Base-by-base conservation (phyloP, 2,797 vertebrate species). In the Smutsia gigantea region DNA sequence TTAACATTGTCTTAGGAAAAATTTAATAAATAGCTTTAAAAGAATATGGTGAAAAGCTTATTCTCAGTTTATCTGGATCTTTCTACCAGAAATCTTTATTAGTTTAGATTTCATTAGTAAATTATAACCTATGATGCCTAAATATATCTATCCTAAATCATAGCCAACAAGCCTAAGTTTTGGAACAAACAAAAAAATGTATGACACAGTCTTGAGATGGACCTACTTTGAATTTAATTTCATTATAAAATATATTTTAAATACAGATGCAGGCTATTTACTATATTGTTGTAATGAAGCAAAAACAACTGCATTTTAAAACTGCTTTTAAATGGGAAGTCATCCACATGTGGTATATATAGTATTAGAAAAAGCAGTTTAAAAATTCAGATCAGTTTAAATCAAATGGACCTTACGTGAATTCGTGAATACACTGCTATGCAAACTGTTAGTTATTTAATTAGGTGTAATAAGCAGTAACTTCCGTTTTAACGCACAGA, bases 161-260 rank as follows among this genome's bases (percentile, higher is more conserved):
- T 23, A 94, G 46, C 18, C 93, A 96, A 37, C 12, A 94, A 93
- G n/a, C 29, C 39, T 83, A 92, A 34, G 8, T 34, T 92, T 94
- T 25, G 64, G 53, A 95, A 90, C 61, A 96, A 85, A 89, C 14
- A 89, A 91, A 85, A 86, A 74, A 34, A 82, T 46, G 39, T 61
- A 75, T 21, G 55, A 39, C 42, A 31, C 1, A 84, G 31, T 78
- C 69, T 66, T 92, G 37, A 95, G 25, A 93, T n/a, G 29, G 61
- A 95, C 6, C 17, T 91, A 64, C 21, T 96, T 90, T 84, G 39
- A 94, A 95, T 93, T 86, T 75, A 93, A 95, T 68, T 91, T 96
- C 59, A 88, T 46, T 72, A 90, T 66, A 93, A 95, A 86, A 90
- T 51, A 3, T 14, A 94, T 78, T 82, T 96, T 90, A 95, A 86